These are phyloP conservation scores for Philereme transversata DNA, from an alignment of 2,888 invertebrate species.

Conservation along the genomic window DNA sequence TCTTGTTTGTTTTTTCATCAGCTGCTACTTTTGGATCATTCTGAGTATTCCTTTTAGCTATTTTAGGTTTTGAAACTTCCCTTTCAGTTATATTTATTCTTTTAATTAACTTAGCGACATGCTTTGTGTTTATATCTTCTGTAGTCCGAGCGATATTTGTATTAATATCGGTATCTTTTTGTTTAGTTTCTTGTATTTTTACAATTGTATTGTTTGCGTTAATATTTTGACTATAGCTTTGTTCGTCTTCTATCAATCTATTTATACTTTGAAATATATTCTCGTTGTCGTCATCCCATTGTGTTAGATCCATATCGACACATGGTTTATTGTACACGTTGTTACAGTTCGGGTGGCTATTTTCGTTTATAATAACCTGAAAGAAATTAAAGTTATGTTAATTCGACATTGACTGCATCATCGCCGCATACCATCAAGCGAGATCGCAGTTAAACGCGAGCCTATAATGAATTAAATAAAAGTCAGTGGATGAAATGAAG, in stretches of 20 bases:
- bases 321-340: constrained; percentile 4
- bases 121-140: not conserved
- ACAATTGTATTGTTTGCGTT: not conserved
- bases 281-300: constrained; percentile 9
- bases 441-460: too few relatives aligned
- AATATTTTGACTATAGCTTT: not conserved
- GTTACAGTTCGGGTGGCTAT: not conserved
- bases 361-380: constrained; percentile 10
- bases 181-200: not conserved
- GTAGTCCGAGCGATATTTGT: not conserved
- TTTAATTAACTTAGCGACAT: not conserved
- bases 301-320: constrained; percentile 20
- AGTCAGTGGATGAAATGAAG: too few relatives aligned
- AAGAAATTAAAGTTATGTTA: not conserved
- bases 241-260: not conserved
- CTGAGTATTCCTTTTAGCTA: not conserved
- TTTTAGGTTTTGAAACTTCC: constrained; percentile 11
- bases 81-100: constrained; percentile 13
- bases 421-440: too few relatives aligned
- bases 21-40: not conserved
- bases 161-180: not conserved
- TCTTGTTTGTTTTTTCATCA: not conserved
- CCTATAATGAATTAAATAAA: too few relatives aligned
- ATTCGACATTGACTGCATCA: too few relatives aligned
- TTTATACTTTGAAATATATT: not conserved